Base-by-base conservation (phyloP, 2,797 vertebrate species). In the Sparus aurata region DNA sequence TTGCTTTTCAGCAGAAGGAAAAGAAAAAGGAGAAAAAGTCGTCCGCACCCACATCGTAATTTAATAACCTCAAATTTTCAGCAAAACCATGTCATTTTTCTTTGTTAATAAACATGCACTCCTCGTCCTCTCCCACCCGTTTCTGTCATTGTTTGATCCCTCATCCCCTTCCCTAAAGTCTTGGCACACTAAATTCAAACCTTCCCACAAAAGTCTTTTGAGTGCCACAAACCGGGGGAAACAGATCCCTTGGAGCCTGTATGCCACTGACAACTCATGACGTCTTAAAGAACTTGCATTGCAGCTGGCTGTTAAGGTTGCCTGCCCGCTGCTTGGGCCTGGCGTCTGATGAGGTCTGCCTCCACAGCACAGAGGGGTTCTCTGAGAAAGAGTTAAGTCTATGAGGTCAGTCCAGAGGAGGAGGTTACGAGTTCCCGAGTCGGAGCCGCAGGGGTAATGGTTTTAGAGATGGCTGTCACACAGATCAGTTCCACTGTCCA, bases 401-500 rank as follows among this genome's bases (percentile, higher is more conserved):
- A 79, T 80, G 89, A 89, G 91, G 90, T 93, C 90, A 80, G 87
- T 84, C 85, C 90, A 79, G 90, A 91, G 90, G 89, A 91, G 93
- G 90, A 94, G 89, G 91, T 90, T 90, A 93, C 86, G 71, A 86
- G 92, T 91, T 91, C 91, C 90, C 84, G 82, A 92, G 93, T 93
- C 79, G 85, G 80, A 92, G 92, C 89, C 79, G 80, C 89, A 74
- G 91, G 91, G 93, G 92, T 95, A 95, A 95, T 95, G 93, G 95
- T 95, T 93, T 96, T 96, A 95, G 92, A 91, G 93, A 95, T 94
- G 95, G 93, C 94, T 95, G 95, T 96, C 95, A 95, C 93, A 94
- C 84, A 93, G 94, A 95, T 96, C 94, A 93, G 95, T 96, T 95
- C 94, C 95, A 95, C 93, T 91, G 93, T 93, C 94, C 94, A 82